These are phyloP conservation scores for Prionailurus viverrinus DNA, from an alignment of 2,113 vertebrate species.

Conservation along the genomic window DNA sequence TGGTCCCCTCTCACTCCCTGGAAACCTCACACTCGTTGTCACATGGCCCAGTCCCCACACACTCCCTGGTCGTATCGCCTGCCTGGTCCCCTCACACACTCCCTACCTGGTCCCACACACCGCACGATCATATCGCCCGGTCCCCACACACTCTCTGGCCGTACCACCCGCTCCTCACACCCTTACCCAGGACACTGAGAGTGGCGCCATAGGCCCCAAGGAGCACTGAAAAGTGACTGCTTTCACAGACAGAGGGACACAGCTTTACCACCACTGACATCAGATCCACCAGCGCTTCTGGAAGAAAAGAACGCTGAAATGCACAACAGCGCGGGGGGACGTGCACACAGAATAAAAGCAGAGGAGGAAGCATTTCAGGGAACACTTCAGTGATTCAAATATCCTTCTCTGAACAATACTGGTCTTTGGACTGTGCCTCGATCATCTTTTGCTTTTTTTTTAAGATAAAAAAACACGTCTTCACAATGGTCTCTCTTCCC, in stretches of 20 bases:
- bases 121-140: rapidly evolving
- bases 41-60: too few relatives aligned
- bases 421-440: rapidly evolving
- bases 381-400: rapidly evolving
- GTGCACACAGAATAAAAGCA: rapidly evolving
- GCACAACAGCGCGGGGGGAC: rapidly evolving
- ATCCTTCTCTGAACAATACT: neutral
- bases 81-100: too few relatives aligned
- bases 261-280: slow-evolving; percentile 90
- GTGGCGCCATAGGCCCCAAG: slow-evolving; percentile 96
- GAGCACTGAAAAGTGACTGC: slow-evolving; percentile 92
- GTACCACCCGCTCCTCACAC: too few relatives aligned
- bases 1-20: rapidly evolving
- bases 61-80: neutral
- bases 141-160: neutral
- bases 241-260: slow-evolving; percentile 91
- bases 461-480: neutral
- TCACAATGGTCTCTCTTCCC: neutral
- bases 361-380: neutral
- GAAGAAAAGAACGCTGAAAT: slow-evolving; percentile 24
- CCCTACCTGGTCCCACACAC: too few relatives aligned
- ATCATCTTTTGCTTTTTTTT: neutral
- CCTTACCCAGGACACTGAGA: slow-evolving; percentile 90
- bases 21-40: too few relatives aligned
- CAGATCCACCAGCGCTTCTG: slow-evolving; percentile 93